Conservation (phyloP, 2,113 vertebrate species). For the Tupaia chinensis region DNA sequence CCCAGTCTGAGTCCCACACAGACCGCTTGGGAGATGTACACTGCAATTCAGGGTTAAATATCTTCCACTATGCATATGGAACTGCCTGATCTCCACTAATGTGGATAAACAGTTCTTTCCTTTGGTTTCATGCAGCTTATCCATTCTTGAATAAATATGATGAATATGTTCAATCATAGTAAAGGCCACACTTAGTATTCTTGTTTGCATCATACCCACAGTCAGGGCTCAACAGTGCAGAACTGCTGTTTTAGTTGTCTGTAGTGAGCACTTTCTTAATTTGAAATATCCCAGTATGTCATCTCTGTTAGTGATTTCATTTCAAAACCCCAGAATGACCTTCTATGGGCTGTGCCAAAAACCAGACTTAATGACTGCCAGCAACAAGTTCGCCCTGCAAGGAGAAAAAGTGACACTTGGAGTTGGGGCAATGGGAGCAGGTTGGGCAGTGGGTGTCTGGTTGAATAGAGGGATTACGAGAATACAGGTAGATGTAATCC, state of each 20-base stretch:
- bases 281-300: conserved; percentile 20
- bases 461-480: not conserved
- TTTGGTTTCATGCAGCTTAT: not conserved
- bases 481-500: not conserved
- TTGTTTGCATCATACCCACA: not conserved
- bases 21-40: rapidly evolving
- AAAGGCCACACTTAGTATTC: not conserved
- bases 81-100: not conserved
- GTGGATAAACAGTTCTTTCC: not conserved
- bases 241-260: not conserved
- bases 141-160: conserved; percentile 45
- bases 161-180: conserved; percentile 12
- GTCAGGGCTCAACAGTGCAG: not conserved
- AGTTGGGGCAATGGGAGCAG: not conserved
- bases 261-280: conserved; percentile 28
- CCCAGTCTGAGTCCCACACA: not conserved
- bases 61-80: not conserved
- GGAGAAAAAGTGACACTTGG: not conserved
- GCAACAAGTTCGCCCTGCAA: not conserved
- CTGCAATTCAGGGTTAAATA: not conserved
- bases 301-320: not conserved
- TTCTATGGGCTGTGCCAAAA: conserved; percentile 18
- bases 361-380: not conserved
- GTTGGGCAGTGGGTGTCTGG: not conserved
- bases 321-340: not conserved